Percentiles rank a stretch among this genome's conserved stretches.
Evolutionary conservation across 1,140 invertebrate genomes (phyloP).

Genomic region (Drosophila azteca): DNA sequence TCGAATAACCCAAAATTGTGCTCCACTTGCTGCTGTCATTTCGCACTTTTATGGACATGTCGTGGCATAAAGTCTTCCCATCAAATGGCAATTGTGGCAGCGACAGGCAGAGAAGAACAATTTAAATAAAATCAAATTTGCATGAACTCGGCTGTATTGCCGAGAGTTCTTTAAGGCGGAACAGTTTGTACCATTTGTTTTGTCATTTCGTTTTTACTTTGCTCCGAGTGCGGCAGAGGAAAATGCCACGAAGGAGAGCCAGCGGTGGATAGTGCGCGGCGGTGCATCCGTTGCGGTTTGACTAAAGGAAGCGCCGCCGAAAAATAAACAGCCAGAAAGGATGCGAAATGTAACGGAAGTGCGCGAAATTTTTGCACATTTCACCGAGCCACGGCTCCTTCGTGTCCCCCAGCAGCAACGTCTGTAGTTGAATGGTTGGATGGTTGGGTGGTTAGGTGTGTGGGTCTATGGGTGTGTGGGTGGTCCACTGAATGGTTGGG

Average conservation of each 20-base stretch:
- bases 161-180: slow-evolving; percentile 30
- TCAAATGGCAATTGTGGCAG: slow-evolving; percentile 15
- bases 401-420: neutral
- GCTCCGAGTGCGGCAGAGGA: slow-evolving; percentile 5
- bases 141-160: slow-evolving; percentile 35
- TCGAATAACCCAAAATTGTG: no score
- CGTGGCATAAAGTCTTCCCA: slow-evolving; percentile 29
- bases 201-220: slow-evolving; percentile 57
- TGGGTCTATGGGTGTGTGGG: slow-evolving; percentile 1
- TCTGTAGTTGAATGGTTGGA: slow-evolving; percentile 3
- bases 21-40: no score
- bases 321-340: slow-evolving; percentile 71
- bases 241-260: slow-evolving; percentile 1
- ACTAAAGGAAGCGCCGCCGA: slow-evolving; percentile 63
- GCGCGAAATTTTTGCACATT: slow-evolving; percentile 75
- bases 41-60: neutral
- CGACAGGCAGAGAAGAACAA: neutral
- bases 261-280: slow-evolving; percentile 26
- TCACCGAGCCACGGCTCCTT: slow-evolving; percentile 28
- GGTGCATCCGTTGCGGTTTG: slow-evolving; percentile 72
- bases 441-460: neutral
- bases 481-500: slow-evolving; percentile 1
- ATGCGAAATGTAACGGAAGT: slow-evolving; percentile 78
- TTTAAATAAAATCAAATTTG: slow-evolving; percentile 64
- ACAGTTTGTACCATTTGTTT: slow-evolving; percentile 57